phyloP scores from a whole-genome alignment of 53 echinoderm and acorn worm genomes.

The Echinometra lucunter region DNA sequence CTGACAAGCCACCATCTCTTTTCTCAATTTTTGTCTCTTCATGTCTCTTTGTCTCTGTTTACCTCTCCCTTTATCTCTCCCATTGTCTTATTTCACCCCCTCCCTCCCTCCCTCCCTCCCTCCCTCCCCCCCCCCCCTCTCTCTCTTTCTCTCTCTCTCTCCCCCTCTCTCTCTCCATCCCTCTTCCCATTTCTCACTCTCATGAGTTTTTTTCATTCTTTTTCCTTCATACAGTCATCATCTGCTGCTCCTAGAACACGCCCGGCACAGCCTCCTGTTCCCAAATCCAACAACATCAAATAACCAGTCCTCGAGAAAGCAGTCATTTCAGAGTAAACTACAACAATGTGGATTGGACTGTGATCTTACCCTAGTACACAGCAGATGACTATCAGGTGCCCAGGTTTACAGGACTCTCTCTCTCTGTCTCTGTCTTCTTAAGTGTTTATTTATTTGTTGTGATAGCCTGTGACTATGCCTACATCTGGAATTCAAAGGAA shows the following conservation, averaged over 20 bases:
- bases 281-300: conserved; percentile 61
- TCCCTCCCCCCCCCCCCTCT: not conserved
- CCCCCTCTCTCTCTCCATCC: not conserved
- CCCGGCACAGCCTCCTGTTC: conserved; percentile 56
- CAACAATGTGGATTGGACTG: not conserved
- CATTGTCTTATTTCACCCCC: too few species aligned
- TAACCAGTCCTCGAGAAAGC: not conserved
- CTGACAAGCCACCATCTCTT: too few species aligned
- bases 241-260: not conserved
- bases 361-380: not conserved
- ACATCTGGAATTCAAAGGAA: not conserved
- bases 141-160: not conserved
- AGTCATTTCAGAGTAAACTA: not conserved
- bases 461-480: not conserved
- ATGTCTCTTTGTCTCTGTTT: too few species aligned
- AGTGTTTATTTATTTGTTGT: not conserved
- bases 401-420: not conserved
- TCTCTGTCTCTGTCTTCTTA: not conserved
- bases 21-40: too few species aligned
- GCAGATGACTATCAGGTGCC: not conserved
- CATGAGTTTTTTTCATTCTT: too few species aligned
- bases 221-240: conserved; percentile 16
- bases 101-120: not conserved
- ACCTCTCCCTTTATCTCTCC: too few species aligned
- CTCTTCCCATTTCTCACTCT: not conserved